Evolutionary conservation across 2,113 vertebrate genomes (phyloP), one percentile per base, ranked within the genome.

Genomic region (Bungarus multicinctus): DNA sequence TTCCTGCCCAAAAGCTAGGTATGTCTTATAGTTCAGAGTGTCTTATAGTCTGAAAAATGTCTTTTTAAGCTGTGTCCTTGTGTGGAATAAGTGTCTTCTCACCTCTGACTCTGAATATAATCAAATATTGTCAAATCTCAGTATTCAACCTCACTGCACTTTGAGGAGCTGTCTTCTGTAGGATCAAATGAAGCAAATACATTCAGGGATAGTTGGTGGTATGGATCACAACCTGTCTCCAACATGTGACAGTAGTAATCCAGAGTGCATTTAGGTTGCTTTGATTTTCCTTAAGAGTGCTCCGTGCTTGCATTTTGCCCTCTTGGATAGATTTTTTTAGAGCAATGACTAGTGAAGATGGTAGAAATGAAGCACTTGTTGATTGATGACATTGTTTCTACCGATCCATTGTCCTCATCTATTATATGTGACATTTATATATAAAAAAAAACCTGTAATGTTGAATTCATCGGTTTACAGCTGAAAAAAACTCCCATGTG

Each of bases 311-410:
- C 47, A 94, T 95, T 89, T 95, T 94, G 55, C 57, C 23, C 27
- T 91, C 45, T 94, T 88, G 95, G 90, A 96, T 87, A 95, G 57
- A 34, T 95, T 94, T 58, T 58, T 94, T 55, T 92, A 92, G 43
- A 87, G 96, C 94, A 93, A 94, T 58, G 90, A 96, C 95, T 95
- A 96, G 92, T 91, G 94, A 53, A 95, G 14, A 92, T 92, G 50
- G 94, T 90, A 95, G 57, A 95, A 95, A 14, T 93, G 74, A 92
- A 55, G 90, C 87, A 95, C 54, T 89, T 69, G 87, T 54, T 95
- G 95, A 97, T 93, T 95, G 95, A 96, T 95, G 96, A 96, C 39
- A 94, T 92, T 81, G 93, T 96, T 96, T 97, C 90, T 96, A 92
- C 89, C 53, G 93, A 94, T 91, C 93, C 93, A 89, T 3, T 95